Conservation (phyloP, 64 coral and sea anemone species). For the Pocillopora verrucosa region DNA sequence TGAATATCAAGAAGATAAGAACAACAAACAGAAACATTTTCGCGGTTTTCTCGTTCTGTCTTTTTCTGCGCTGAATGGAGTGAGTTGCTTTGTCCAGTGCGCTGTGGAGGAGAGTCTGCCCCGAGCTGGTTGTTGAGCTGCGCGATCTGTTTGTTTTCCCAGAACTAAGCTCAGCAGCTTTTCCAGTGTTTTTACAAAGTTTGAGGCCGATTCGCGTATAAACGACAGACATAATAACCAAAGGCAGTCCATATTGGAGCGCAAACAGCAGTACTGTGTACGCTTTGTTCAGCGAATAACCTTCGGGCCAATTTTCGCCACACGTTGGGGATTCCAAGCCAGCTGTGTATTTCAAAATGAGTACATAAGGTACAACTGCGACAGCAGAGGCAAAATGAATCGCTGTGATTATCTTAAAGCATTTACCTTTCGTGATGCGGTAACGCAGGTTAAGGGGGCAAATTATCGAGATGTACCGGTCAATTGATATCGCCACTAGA, state of each 20-base stretch:
- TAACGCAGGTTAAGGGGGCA: conserved; percentile 80
- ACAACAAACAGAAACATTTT: conserved; percentile 89
- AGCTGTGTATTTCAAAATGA: conserved; percentile 21
- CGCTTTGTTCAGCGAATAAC: conserved; percentile 19
- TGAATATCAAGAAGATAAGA: conserved; percentile 82
- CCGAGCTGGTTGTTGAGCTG: neutral
- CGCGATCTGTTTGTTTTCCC: neutral
- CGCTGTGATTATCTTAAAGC: conserved; percentile 34
- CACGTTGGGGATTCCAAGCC: conserved; percentile 4
- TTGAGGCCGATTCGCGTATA: conserved; percentile 61
- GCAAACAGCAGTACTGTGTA: conserved; percentile 79
- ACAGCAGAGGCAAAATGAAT: conserved; percentile 42
- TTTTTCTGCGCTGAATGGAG: conserved; percentile 63
- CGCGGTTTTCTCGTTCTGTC: conserved; percentile 75
- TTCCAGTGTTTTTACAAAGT: conserved; percentile 68
- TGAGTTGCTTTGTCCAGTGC: neutral
- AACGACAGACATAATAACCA: conserved; percentile 62
- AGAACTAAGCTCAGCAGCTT: conserved; percentile 40
- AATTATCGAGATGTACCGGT: conserved; percentile 71
- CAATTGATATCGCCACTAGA: conserved; percentile 71
- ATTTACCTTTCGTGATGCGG: conserved; percentile 68
- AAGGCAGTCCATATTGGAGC: conserved; percentile 74
- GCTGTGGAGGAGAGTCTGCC: neutral
- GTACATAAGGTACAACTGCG: conserved; percentile 59
- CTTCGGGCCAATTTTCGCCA: conserved; percentile 55